Evolutionary conservation across 2,113 vertebrate genomes (phyloP), one percentile per base, ranked within the genome.

Genomic region (Eleginops maclovinus): DNA sequence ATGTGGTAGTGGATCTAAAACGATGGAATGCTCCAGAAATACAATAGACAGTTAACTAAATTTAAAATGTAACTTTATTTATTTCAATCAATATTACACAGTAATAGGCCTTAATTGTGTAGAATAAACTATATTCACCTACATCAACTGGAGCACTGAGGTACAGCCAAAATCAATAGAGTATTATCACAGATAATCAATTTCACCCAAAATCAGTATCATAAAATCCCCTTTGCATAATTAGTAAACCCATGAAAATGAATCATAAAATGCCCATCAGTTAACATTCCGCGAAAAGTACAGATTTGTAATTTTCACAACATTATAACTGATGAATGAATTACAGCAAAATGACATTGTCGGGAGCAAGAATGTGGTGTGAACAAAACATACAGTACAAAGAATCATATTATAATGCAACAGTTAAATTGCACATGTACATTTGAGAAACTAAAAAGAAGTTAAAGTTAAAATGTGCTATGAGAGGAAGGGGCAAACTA

Each of bases 41-140:
- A 8, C 0, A 26, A 43, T 0, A 56, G 2, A 21, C 36, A 53
- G 0, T 0, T 36, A 36, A 8, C 0, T 1, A 6, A 24, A 63
- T 77, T 13, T 78, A 1, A 72, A 36, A 62, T 58, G 1, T 28
- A 28, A 44, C 3, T 88, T 83, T 85, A 83, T 81, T 86, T 0
- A n/a, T 22, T 47, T 40, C 46, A 47, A 12, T 49, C 58, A 58
- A 31, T 82, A 84, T 88, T 83, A 86, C 80, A 88, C 60, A 81
- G 82, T 87, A 83, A 87, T 85, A 72, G 26, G 21, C 40, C 50
- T 78, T 74, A 47, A 44, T 40, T 58, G 11, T 63, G 3, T 55
- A 81, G 1, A 61, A 73, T 12, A 73, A 63, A 63, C 40, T 46
- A 58, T 0, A 56, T 55, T 47, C 22, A 22, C 22, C 55, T 49